Conservation (phyloP, 2,797 vertebrate genomes). For the Hemibagrus guttatus region DNA sequence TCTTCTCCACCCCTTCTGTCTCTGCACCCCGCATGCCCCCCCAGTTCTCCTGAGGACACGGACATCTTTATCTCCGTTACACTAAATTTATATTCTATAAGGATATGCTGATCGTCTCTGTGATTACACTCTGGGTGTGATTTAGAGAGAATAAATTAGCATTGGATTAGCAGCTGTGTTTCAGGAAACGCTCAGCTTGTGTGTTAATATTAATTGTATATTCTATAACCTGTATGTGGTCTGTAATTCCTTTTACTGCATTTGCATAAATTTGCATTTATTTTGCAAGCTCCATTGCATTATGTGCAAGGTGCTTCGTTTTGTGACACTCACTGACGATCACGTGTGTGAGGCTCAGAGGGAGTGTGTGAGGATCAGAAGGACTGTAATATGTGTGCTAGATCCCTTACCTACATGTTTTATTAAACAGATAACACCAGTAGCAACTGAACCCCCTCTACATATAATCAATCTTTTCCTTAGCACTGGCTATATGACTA, state of each 20-base stretch:
- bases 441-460: no score
- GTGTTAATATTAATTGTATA: slow-evolving; percentile 1
- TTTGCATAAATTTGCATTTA: background rate
- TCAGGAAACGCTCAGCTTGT: background rate
- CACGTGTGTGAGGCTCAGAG: background rate
- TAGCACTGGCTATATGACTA: no score
- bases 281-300: no score
- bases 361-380: background rate
- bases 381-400: no score
- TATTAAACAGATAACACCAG: no score
- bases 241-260: background rate
- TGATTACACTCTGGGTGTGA: background rate
- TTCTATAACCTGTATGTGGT: background rate
- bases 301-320: background rate
- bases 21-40: background rate
- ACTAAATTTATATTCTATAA: background rate
- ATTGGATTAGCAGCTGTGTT: slow-evolving; percentile 11
- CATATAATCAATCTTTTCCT: no score
- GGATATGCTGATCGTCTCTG: background rate
- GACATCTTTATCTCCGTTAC: slow-evolving; percentile 17
- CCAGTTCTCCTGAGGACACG: background rate
- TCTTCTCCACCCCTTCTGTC: background rate
- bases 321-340: background rate
- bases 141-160: slow-evolving; percentile 20
- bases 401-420: no score